Conservation (phyloP, 2,888 invertebrate genomes). For the Biston betularia region DNA sequence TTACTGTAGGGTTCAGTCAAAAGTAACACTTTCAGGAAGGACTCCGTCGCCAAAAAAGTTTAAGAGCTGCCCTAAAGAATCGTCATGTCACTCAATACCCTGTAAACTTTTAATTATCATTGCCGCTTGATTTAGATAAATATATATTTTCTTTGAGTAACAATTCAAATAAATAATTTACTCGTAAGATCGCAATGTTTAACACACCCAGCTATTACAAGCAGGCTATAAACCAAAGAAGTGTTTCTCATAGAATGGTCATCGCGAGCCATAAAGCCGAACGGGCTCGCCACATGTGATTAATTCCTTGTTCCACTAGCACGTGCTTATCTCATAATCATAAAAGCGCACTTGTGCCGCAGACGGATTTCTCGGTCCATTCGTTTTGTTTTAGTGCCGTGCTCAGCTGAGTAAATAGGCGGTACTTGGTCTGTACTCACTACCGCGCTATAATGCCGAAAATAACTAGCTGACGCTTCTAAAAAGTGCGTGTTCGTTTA, state of each 20-base stretch:
- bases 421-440: slow-evolving; percentile 34
- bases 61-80: no score
- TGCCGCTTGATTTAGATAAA: no score
- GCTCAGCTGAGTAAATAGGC: slow-evolving; percentile 68
- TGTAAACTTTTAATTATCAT: no score
- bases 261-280: slow-evolving; percentile 27
- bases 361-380: slow-evolving; percentile 68
- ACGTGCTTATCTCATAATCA: slow-evolving; percentile 71
- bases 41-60: no score
- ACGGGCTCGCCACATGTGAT: slow-evolving; percentile 48
- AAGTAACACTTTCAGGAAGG: no score
- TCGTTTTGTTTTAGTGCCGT: slow-evolving; percentile 66
- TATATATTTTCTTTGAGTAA: not conserved
- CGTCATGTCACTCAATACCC: no score
- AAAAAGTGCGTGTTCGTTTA: slow-evolving; percentile 67
- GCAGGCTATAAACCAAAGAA: slow-evolving; percentile 13
- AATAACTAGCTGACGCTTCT: slow-evolving; percentile 48
- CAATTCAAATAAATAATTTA: slow-evolving; percentile 1
- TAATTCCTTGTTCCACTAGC: slow-evolving; percentile 59
- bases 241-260: slow-evolving; percentile 27
- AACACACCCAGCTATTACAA: slow-evolving; percentile 1
- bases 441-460: slow-evolving; percentile 48
- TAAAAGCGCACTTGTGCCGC: slow-evolving; percentile 67
- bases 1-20: no score
- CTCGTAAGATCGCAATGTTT: not conserved